A percentile compares a stretch with the other conserved stretches of the same genome.
These are phyloP conservation scores for Pteronotus mesoamericanus DNA, from an alignment of 2,797 vertebrate species.

Conservation along the genomic window DNA sequence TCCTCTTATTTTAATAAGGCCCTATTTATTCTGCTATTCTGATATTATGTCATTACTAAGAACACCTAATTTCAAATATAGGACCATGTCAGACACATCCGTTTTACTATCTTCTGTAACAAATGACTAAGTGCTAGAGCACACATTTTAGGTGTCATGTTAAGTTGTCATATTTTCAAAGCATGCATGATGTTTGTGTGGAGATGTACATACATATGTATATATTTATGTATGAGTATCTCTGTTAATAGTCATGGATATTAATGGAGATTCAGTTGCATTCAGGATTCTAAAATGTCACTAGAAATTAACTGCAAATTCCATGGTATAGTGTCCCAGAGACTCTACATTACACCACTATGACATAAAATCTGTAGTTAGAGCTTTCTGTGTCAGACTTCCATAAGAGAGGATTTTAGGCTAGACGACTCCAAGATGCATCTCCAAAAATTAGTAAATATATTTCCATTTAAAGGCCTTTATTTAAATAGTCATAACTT, in stretches of 20 bases:
- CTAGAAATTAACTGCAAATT: neutral
- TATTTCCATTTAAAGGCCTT: neutral
- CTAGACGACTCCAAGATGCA: neutral
- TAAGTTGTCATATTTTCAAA: conserved; percentile 1
- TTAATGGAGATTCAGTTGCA: neutral
- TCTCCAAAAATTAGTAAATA: neutral
- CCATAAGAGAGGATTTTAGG: neutral
- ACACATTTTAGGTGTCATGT: neutral
- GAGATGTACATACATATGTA: neutral
- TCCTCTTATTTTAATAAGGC: neutral
- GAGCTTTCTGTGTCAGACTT: neutral
- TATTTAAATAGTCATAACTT: neutral
- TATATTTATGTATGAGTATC: neutral
- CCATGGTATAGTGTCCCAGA: neutral
- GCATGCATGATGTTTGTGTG: neutral
- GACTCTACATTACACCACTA: neutral
- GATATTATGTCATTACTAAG: neutral
- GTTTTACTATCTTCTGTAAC: neutral
- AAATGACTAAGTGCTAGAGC: neutral
- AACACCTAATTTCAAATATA: neutral
- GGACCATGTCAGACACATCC: neutral
- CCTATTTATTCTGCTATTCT: neutral
- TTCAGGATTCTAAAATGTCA: conserved; percentile 12
- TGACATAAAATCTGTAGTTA: neutral
- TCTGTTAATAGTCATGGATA: neutral